These are phyloP conservation scores for Polymixis flavicincta DNA, from an alignment of 2,888 invertebrate genomes.

Conservation along the genomic window DNA sequence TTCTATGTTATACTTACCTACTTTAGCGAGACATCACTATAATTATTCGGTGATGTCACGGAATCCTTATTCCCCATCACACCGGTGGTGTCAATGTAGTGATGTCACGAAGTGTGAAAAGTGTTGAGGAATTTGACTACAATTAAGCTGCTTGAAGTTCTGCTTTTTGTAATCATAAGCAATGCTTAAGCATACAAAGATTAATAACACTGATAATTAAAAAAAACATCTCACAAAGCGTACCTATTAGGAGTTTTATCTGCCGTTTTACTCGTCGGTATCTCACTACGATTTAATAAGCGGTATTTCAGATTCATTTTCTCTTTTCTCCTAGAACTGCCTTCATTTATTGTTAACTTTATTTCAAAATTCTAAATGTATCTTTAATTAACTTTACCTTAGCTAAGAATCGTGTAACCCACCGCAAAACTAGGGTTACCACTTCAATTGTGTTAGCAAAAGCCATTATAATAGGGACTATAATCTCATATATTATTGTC, in stretches of 20 bases:
- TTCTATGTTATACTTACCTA: not conserved
- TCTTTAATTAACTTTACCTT: conserved; percentile 13
- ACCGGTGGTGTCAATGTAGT: not conserved
- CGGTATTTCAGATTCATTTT: not conserved
- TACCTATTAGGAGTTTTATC: no score
- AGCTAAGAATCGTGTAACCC: conserved; percentile 42
- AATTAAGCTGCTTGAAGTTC: conserved; percentile 7
- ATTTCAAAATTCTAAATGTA: not conserved
- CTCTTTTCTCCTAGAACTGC: not conserved
- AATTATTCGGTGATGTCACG: not conserved
- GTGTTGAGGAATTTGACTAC: not conserved
- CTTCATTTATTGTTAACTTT: not conserved
- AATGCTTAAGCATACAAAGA: not conserved
- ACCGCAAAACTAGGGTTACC: conserved; percentile 40
- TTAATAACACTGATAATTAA: not conserved
- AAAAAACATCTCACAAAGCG: no score
- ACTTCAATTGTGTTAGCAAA: conserved; percentile 24
- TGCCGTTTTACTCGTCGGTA: not conserved
- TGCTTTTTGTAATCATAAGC: not conserved
- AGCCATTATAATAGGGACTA: conserved; percentile 8
- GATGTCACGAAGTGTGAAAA: no score
- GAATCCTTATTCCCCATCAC: not conserved
- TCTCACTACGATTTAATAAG: not conserved
- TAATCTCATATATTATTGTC: conserved; percentile 5
- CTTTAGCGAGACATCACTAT: not conserved